Percentiles rank a stretch among this genome's conserved stretches.
Evolutionary conservation across 2,797 vertebrate species (phyloP).

Genomic region (Rhabdophis nuchalis): DNA sequence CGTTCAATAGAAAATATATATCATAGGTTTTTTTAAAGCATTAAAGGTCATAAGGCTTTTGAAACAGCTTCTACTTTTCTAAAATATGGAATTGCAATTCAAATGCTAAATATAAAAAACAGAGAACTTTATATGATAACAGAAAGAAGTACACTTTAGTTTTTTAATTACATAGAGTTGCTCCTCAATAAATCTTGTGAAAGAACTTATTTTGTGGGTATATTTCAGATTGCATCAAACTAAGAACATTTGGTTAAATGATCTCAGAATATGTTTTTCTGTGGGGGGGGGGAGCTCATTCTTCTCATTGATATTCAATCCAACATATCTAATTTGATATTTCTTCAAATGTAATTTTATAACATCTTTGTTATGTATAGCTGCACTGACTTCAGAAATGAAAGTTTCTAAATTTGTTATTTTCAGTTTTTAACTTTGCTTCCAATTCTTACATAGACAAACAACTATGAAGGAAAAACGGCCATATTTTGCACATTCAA

Average conservation of each 20-base stretch:
- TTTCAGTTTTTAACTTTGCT: neutral
- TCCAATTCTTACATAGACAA: neutral
- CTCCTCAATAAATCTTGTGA: neutral
- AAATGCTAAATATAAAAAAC: neutral
- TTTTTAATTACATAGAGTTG: neutral
- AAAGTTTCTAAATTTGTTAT: neutral
- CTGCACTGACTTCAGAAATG: neutral
- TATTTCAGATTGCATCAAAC: neutral
- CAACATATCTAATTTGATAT: neutral
- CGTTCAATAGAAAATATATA: constrained; percentile 33
- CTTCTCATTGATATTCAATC: neutral
- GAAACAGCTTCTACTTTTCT: neutral
- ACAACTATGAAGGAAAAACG: neutral
- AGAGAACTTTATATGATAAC: neutral
- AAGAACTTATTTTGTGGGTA: neutral
- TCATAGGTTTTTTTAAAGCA: neutral
- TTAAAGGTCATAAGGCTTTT: neutral
- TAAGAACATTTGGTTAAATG: neutral
- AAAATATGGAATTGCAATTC: neutral
- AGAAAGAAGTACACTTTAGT: neutral
- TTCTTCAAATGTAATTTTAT: neutral
- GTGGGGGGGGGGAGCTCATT: no score
- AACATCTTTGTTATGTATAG: neutral
- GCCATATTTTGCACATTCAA: neutral
- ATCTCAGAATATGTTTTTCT: neutral